phyloP scores from a whole-genome alignment of 1,140 invertebrate species.

The Drosophila pectinifera region DNA sequence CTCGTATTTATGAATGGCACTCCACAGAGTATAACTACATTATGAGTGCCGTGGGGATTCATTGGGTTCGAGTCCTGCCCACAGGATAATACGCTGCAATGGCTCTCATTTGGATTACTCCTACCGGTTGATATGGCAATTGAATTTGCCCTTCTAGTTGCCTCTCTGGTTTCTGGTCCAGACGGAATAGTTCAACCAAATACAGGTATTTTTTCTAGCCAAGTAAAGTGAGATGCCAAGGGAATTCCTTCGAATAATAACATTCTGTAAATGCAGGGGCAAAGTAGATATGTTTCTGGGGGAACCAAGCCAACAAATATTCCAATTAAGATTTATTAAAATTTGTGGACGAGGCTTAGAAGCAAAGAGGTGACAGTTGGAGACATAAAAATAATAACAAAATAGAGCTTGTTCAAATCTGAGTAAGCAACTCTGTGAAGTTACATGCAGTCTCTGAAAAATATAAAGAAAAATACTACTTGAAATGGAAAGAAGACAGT shows the following conservation, averaged over 20 bases:
- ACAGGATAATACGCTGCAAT: conserved; percentile 33
- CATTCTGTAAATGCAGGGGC: not conserved
- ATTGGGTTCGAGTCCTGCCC: conserved; percentile 26
- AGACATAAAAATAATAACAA: too few relatives aligned
- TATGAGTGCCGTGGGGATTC: conserved; percentile 18
- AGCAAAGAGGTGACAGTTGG: too few relatives aligned
- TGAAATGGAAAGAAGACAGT: too few relatives aligned
- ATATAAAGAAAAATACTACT: too few relatives aligned
- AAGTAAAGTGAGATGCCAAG: too few relatives aligned
- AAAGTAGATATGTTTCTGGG: not conserved
- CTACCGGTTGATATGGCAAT: conserved; percentile 25
- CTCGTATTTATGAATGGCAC: conserved; percentile 44
- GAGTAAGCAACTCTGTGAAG: too few relatives aligned
- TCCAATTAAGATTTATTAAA: not conserved
- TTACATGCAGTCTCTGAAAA: too few relatives aligned
- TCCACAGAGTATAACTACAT: conserved; percentile 12
- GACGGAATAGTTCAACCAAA: conserved; percentile 6
- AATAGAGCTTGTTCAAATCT: too few relatives aligned
- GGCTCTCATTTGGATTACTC: conserved; percentile 31
- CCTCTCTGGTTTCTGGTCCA: not conserved
- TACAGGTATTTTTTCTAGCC: not conserved
- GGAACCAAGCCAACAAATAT: not conserved
- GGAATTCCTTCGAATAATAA: not conserved
- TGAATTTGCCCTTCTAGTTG: conserved; percentile 10
- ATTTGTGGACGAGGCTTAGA: too few relatives aligned